A percentile compares a stretch with the other conserved stretches of the same genome.
Evolutionary conservation across 2,888 invertebrate genomes (phyloP).

Genomic region (Tachystola acroxantha): DNA sequence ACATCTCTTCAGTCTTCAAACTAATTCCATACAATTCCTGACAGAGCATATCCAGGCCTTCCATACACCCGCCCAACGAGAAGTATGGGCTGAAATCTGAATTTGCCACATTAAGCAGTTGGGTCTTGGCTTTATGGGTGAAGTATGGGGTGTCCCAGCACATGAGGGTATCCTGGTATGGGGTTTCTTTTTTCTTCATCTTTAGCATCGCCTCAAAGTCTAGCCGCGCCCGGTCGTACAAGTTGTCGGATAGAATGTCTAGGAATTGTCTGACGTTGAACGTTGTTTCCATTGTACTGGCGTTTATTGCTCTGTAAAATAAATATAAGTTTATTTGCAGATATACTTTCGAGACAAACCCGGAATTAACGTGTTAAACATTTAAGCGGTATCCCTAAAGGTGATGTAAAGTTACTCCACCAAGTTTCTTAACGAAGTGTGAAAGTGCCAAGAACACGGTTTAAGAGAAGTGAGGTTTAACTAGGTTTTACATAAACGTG

Average conservation of each 20-base stretch:
- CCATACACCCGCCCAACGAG: slow-evolving; percentile 97
- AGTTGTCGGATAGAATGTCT: slow-evolving; percentile 83
- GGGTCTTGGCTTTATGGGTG: slow-evolving; percentile 84
- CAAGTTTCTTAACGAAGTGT: no score
- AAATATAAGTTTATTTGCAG: background rate
- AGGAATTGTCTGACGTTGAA: slow-evolving; percentile 89
- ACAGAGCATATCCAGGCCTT: slow-evolving; percentile 95
- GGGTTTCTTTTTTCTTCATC: slow-evolving; percentile 80
- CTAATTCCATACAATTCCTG: slow-evolving; percentile 89
- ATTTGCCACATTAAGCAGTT: slow-evolving; percentile 82
- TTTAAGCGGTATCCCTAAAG: no score
- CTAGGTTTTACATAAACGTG: no score
- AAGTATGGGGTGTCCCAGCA: slow-evolving; percentile 95
- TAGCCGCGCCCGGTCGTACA: slow-evolving; percentile 82
- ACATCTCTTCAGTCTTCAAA: slow-evolving; percentile 84
- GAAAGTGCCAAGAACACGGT: no score
- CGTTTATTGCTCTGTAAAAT: slow-evolving; percentile 85
- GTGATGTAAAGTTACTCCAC: no score
- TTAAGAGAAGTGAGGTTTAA: no score
- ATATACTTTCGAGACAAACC: background rate
- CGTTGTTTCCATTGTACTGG: slow-evolving; percentile 91
- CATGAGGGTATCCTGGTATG: slow-evolving; percentile 57
- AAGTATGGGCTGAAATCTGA: slow-evolving; percentile 91
- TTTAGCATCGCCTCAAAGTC: slow-evolving; percentile 87
- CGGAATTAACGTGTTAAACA: no score